phyloP scores from a whole-genome alignment of 2,797 vertebrate genomes.

The Cheirogaleus major region DNA sequence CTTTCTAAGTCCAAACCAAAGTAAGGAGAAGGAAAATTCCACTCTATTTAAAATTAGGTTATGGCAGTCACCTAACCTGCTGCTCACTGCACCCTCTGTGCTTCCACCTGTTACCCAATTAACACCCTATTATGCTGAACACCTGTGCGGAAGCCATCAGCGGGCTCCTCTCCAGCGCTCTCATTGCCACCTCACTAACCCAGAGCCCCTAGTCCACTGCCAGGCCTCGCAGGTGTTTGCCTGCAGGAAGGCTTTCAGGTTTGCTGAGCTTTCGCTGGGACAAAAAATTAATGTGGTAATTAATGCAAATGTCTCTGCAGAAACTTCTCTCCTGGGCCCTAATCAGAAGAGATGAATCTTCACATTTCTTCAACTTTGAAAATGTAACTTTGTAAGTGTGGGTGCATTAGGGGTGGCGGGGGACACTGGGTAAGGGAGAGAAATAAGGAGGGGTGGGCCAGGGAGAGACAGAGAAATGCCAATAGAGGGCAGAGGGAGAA shows the following conservation, averaged over 20 bases:
- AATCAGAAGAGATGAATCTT: slow-evolving; percentile 26
- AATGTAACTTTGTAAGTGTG: neutral
- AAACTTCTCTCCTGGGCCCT: slow-evolving; percentile 37
- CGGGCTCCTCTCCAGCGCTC: neutral
- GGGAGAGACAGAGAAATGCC: neutral
- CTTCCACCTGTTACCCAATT: slow-evolving; percentile 73
- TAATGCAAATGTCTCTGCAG: slow-evolving; percentile 40
- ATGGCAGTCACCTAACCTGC: neutral
- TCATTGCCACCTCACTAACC: neutral
- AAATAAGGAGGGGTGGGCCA: too few relatives aligned
- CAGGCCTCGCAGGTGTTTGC: slow-evolving; percentile 25
- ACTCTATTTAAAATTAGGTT: slow-evolving; percentile 65
- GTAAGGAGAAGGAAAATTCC: slow-evolving; percentile 73
- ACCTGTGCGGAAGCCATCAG: slow-evolving; percentile 55
- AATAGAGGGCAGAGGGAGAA: neutral
- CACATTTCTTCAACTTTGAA: slow-evolving; percentile 56
- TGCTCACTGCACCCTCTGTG: slow-evolving; percentile 34
- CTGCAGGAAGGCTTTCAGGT: slow-evolving; percentile 24
- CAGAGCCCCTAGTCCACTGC: neutral
- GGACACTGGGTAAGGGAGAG: neutral
- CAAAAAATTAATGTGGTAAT: slow-evolving; percentile 50
- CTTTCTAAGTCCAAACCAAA: neutral
- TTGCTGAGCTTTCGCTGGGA: slow-evolving; percentile 49
- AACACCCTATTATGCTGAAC: slow-evolving; percentile 54
- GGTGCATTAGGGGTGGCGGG: too few relatives aligned